phyloP scores from a whole-genome alignment of 2,888 invertebrate species.

The Eurois occulta region DNA sequence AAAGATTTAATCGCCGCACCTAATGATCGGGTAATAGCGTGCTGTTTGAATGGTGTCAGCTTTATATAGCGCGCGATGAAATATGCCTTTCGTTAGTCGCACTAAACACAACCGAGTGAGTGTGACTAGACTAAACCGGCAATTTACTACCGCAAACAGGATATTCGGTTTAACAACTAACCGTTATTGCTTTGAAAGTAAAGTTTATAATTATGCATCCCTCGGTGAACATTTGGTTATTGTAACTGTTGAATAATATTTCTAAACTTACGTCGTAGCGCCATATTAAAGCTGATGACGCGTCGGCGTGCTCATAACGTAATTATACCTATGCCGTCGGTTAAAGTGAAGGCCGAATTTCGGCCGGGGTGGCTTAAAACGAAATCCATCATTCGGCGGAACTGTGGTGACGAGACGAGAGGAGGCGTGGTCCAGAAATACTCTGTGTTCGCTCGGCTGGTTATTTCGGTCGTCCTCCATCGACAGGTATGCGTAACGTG shows the following conservation, averaged over 20 bases:
- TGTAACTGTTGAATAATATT: conserved; percentile 51
- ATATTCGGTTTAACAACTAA: conserved; percentile 58
- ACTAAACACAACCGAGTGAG: conserved; percentile 49
- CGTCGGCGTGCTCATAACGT: conserved; percentile 44
- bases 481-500: conserved; percentile 79
- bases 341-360: conserved; percentile 57
- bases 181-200: conserved; percentile 59
- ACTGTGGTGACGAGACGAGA: conserved; percentile 50
- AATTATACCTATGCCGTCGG: conserved; percentile 38
- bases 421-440: conserved; percentile 78
- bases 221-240: conserved; percentile 47
- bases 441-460: conserved; percentile 70
- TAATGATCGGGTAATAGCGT: conserved; percentile 72
- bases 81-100: conserved; percentile 64
- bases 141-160: conserved; percentile 51
- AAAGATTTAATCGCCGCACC: conserved; percentile 63
- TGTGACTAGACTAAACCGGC: conserved; percentile 37
- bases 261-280: conserved; percentile 41
- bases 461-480: conserved; percentile 82
- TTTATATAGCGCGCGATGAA: conserved; percentile 68
- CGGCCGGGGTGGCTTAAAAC: conserved; percentile 40
- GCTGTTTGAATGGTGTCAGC: conserved; percentile 68
- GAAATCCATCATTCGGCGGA: conserved; percentile 57
- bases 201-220: conserved; percentile 62
- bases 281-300: conserved; percentile 27